phyloP scores from a whole-genome alignment of 2,888 invertebrate species.

The Spodoptera exigua region DNA sequence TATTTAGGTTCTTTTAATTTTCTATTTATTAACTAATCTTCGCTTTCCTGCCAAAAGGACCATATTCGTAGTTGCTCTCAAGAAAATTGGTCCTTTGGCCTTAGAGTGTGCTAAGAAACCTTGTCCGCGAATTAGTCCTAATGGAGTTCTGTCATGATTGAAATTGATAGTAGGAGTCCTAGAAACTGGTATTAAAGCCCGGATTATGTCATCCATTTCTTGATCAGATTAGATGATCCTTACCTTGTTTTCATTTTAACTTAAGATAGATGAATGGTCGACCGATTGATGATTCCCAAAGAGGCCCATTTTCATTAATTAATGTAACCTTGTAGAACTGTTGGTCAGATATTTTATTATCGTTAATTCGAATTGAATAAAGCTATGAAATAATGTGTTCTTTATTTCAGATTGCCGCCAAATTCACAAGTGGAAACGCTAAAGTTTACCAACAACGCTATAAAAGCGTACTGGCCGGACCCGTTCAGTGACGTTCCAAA shows the following conservation, averaged over 20 bases:
- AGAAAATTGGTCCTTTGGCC: neutral
- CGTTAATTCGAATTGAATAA: constrained; percentile 4
- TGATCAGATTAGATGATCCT: neutral
- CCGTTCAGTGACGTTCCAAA: constrained; percentile 80
- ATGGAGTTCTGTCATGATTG: constrained; percentile 25
- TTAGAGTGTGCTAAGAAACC: constrained; percentile 22
- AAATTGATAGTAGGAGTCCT: constrained; percentile 31
- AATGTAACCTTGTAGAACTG: constrained; percentile 26
- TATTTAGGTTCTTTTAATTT: constrained; percentile 9
- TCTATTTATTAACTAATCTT: constrained; percentile 29
- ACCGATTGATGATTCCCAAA: neutral
- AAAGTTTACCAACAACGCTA: constrained; percentile 80
- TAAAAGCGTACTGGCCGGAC: constrained; percentile 84
- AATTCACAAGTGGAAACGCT: constrained; percentile 80
- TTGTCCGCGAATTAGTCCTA: constrained; percentile 25
- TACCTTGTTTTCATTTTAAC: neutral
- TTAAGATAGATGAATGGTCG: neutral
- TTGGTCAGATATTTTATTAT: constrained; percentile 32
- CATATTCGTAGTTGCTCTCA: neutral
- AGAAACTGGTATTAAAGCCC: constrained; percentile 6
- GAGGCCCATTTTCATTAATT: constrained; percentile 6
- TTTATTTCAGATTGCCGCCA: constrained; percentile 79
- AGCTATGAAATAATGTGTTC: constrained; percentile 1
- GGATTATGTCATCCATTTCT: constrained; percentile 17
- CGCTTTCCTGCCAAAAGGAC: neutral